Evolutionary conservation across 2,797 vertebrate species (phyloP).

Genomic region (Pipistrellus pipistrellus): DNA sequence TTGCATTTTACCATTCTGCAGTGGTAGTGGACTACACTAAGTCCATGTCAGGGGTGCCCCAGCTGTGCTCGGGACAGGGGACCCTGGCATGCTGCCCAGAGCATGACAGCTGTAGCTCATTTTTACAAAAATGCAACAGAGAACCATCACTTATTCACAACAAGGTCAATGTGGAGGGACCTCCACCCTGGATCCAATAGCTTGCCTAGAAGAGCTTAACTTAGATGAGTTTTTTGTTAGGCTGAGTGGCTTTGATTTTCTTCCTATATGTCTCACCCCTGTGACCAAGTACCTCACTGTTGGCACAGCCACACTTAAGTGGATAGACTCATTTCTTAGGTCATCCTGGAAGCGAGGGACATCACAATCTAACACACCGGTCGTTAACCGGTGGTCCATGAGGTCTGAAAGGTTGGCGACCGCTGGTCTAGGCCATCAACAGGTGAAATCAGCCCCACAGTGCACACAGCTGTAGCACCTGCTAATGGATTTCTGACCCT

Average conservation of each 20-base stretch:
- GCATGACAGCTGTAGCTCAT: constrained; percentile 1
- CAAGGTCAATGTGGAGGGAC: not conserved
- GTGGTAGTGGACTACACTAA: not conserved
- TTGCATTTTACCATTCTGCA: constrained; percentile 55
- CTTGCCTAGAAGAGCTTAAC: not conserved
- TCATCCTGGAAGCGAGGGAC: not conserved
- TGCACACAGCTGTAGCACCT: not conserved
- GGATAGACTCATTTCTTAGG: not conserved
- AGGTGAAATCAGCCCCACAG: not conserved
- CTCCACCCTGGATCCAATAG: not conserved
- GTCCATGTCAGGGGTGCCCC: constrained; percentile 34
- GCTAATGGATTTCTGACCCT: not conserved
- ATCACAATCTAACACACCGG: not conserved
- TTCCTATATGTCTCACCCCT: not conserved
- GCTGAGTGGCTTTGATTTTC: not conserved
- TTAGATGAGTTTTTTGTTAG: not conserved
- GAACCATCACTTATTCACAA: not conserved
- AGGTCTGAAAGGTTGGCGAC: too few relatives aligned
- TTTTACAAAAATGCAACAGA: not conserved
- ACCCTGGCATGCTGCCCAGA: not conserved
- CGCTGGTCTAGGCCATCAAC: not conserved
- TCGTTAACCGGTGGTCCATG: too few relatives aligned
- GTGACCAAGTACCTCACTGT: not conserved
- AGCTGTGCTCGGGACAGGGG: constrained; percentile 13
- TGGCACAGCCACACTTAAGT: not conserved